Evolutionary conservation across 1,140 invertebrate genomes (phyloP).

Genomic region (Bombus impatiens): DNA sequence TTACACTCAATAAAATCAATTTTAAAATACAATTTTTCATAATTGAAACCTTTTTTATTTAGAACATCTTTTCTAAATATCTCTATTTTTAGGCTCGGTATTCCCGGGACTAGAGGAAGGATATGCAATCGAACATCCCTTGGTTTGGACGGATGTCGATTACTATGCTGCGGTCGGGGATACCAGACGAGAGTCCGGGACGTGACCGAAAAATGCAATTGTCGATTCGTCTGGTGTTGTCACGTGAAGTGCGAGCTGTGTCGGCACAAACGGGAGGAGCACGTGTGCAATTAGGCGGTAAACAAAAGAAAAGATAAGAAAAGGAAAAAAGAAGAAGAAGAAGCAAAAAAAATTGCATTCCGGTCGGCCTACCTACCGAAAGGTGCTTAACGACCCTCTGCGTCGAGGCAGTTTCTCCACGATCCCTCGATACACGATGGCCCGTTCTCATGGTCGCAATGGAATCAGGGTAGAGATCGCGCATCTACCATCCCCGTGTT

Average conservation of each 20-base stretch:
- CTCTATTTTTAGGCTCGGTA: conserved; percentile 85
- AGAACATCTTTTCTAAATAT: background rate
- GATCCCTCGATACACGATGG: conserved; percentile 15
- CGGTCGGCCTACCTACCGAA: conserved; percentile 56
- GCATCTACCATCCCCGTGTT: conserved; percentile 16
- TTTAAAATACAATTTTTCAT: background rate
- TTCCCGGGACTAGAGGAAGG: conserved; percentile 92
- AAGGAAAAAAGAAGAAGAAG: background rate
- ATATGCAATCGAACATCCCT: conserved; percentile 91
- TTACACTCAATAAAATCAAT: too few species aligned
- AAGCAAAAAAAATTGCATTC: conserved; percentile 43
- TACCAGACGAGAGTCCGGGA: conserved; percentile 94
- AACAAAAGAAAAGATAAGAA: background rate
- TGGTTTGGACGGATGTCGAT: conserved; percentile 90
- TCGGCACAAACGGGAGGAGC: conserved; percentile 89
- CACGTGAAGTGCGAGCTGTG: conserved; percentile 94
- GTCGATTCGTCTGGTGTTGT: conserved; percentile 97
- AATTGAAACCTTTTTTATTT: background rate
- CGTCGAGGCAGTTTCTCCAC: conserved; percentile 9
- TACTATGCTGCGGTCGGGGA: conserved; percentile 95
- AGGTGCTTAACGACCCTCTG: conserved; percentile 51
- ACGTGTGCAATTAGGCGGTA: conserved; percentile 90
- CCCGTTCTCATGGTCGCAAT: background rate
- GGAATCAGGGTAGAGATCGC: background rate
- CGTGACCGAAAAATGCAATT: conserved; percentile 95